Evolutionary conservation across 2,888 invertebrate species (phyloP).

Genomic region (Tridacna gigas): DNA sequence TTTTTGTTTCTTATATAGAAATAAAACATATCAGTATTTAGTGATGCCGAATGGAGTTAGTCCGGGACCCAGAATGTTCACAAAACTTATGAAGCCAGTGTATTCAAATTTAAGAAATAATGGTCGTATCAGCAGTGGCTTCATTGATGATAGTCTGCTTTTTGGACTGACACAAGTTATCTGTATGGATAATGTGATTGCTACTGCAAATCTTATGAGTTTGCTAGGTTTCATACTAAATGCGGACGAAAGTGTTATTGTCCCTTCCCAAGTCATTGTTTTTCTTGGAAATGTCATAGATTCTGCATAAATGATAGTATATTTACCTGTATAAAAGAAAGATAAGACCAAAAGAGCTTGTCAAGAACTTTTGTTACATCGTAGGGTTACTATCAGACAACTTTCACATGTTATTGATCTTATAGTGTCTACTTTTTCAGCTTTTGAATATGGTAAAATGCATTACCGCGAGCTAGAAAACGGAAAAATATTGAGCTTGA

Average conservation of each 20-base stretch:
- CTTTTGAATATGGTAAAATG: conserved; percentile 38
- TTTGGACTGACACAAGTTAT: conserved; percentile 16
- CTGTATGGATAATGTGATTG: conserved; percentile 31
- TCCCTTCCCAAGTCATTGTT: conserved; percentile 29
- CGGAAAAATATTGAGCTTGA: conserved; percentile 28
- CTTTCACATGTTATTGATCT: conserved; percentile 48
- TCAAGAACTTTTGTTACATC: background rate
- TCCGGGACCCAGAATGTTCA: conserved; percentile 54
- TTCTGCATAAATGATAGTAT: conserved; percentile 46
- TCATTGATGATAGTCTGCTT: conserved; percentile 63
- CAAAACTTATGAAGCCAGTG: conserved; percentile 61
- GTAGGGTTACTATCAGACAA: conserved; percentile 31
- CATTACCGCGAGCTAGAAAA: conserved; percentile 38
- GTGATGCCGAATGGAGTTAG: conserved; percentile 52
- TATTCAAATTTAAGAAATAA: conserved; percentile 47
- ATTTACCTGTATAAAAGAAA: conserved; percentile 46
- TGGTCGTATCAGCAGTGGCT: conserved; percentile 43
- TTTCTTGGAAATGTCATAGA: conserved; percentile 51
- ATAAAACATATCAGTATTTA: conserved; percentile 42
- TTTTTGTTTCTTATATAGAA: conserved; percentile 45
- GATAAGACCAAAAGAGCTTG: conserved; percentile 25
- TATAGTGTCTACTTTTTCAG: conserved; percentile 39
- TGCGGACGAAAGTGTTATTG: conserved; percentile 45
- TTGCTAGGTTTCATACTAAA: conserved; percentile 40
- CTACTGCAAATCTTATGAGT: conserved; percentile 24